phyloP scores from a whole-genome alignment of 2,888 invertebrate genomes.

The Epinotia bilunana region DNA sequence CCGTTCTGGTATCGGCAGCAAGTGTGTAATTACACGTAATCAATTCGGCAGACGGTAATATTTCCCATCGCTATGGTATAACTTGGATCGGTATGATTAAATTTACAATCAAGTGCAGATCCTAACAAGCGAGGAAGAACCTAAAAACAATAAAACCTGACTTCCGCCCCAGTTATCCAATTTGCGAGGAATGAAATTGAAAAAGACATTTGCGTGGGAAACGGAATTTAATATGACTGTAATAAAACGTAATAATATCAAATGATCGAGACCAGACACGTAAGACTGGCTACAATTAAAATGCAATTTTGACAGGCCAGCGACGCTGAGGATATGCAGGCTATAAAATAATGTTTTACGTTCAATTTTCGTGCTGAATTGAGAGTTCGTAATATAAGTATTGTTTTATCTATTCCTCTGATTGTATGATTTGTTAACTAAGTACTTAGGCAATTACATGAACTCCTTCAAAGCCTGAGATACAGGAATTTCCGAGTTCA shows the following conservation, averaged over 20 bases:
- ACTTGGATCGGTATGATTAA: too few species aligned
- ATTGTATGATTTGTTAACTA: too few species aligned
- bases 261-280: slow-evolving; percentile 70
- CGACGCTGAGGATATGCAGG: background rate
- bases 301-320: slow-evolving; percentile 69
- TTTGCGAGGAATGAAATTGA: slow-evolving; percentile 36
- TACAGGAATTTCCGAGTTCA: too few species aligned
- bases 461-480: too few species aligned
- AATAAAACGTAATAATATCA: slow-evolving; percentile 72
- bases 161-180: slow-evolving; percentile 35
- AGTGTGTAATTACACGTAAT: too few species aligned
- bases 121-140: background rate
- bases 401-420: too few species aligned
- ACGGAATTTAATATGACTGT: slow-evolving; percentile 47
- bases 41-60: too few species aligned
- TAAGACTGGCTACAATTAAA: slow-evolving; percentile 72
- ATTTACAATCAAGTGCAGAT: background rate
- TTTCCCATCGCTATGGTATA: too few species aligned
- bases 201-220: slow-evolving; percentile 34
- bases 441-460: too few species aligned
- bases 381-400: background rate
- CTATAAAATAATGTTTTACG: slow-evolving; percentile 3
- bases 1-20: too few species aligned
- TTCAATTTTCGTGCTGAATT: background rate
- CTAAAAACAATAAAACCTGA: slow-evolving; percentile 34